Evolutionary conservation across 2,888 invertebrate genomes (phyloP), one percentile per base, ranked within the genome.

Genomic region (Drosophila falleni): DNA sequence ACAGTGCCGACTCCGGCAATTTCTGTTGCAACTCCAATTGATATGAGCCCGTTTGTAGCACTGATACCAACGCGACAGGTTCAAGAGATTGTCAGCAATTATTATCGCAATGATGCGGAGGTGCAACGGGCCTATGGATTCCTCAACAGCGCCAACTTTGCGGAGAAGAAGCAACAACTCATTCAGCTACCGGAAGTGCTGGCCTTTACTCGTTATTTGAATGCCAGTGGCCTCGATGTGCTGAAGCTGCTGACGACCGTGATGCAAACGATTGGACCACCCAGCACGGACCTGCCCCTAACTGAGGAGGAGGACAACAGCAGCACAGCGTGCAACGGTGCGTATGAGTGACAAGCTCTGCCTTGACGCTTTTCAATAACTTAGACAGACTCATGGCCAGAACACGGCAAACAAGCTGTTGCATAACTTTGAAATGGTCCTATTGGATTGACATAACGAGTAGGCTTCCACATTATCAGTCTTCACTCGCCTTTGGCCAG

Each of bases 211-310:
- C 80, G 82, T 55, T 92, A 91, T 78, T 81, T 93, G 64, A 90
- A 91, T 72, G 82, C 79, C 66, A 90, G 87, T 51, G 92, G 92
- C 10, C 69, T 93, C 61, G 91, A 93, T 87, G 84, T 92, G 35
- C 55, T 92, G 1, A 68, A 82, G 41, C 78, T 91, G 62, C 62
- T 85, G 4, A 75, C 87, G 50, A 78, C 84, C 0, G 51, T 92
- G 53, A 76, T 82, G 19, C 66, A 87, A 44, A 82, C 89, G 16
- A 83, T 72, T 0, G 58, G 54, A 4, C 46, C 61, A 2, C 4
- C 49, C 8, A 8, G n/a, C 10, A 26, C 10, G 53, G 35, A 59
- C 9, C 13, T 49, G 41, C 19, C 46, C 11, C 23, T 0, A 15
- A 11, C 58, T 4, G 29, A 9, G n/a, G 29, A 9, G n/a, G 29